Evolutionary conservation across 2,113 vertebrate species (phyloP), one percentile per base, ranked within the genome.

Genomic region (Harpagus bidentatus): DNA sequence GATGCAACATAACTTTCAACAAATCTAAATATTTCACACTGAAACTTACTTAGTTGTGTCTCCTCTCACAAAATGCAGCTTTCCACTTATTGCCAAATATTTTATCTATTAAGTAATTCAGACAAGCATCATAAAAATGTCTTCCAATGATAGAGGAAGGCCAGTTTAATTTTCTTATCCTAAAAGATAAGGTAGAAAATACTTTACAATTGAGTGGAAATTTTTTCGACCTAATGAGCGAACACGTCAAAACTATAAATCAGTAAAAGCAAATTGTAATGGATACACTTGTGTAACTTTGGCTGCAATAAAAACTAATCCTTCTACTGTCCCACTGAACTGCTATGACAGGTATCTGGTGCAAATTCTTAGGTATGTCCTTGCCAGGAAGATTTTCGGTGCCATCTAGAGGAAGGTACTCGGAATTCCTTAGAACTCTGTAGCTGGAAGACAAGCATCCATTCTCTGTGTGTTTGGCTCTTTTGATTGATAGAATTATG

Each of bases 351-450:
- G 20, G 32, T 53, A 45, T 11, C 40, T 67, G 25, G 13, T 84
- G 20, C 34, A 34, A 85, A 53, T 87, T 72, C 62, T 83, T 91
- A 18, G 5, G 1, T 45, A 25, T 31, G 34, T 65, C 43, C 28
- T 80, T 87, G 61, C 78, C 62, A 62, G 71, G 31, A 95, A 63
- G 81, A 58, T 96, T 97, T 90, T 91, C 96, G 71, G 93, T 97
- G 97, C 97, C 97, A 96, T 85, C 96, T 97, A 95, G 95, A 95
- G 97, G 97, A 90, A 83, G 48, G 50, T 47, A 40, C 29, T 76
- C n/a, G 43, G 43, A 93, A 71, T 81, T 80, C 40, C 38, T 80
- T 42, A 50, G 55, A 73, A 28, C 47, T 77, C 18, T 77, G 10
- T 67, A 56, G 15, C 36, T 82, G 72, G 38, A 88, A 72, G 38